A percentile compares a stretch with the other conserved stretches of the same genome.
Conservation (phyloP, 1,140 invertebrate species). For the Drosophila sp. region DNA sequence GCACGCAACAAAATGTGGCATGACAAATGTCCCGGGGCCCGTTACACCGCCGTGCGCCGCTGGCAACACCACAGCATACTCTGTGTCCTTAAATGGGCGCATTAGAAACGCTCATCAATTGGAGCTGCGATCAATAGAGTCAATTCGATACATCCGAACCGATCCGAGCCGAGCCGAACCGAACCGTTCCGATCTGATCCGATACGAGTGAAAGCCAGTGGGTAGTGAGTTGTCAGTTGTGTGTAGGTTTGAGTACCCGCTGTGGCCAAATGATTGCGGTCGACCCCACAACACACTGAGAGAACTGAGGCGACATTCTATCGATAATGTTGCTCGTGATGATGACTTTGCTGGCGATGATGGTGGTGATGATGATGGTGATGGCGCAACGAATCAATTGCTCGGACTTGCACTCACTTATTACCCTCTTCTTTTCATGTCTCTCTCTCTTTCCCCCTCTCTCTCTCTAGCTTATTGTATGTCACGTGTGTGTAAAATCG, state of each 20-base stretch:
- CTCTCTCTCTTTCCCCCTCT: neutral
- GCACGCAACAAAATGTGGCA: constrained; percentile 42
- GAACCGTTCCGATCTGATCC: constrained; percentile 5
- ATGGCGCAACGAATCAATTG: constrained; percentile 79
- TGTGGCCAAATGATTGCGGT: constrained; percentile 80
- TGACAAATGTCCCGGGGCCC: constrained; percentile 38
- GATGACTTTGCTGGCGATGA: constrained; percentile 50
- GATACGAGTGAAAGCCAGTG: constrained; percentile 2
- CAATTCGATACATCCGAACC: constrained; percentile 7
- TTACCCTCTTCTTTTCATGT: neutral
- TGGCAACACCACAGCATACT: neutral
- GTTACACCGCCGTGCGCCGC: neutral
- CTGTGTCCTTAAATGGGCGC: constrained; percentile 19
- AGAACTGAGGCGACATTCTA: constrained; percentile 4
- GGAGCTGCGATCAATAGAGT: constrained; percentile 37
- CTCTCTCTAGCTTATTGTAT: neutral
- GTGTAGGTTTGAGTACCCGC: constrained; percentile 51
- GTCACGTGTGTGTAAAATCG: constrained; percentile 36
- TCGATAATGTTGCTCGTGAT: constrained; percentile 3
- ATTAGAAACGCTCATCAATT: constrained; percentile 63
- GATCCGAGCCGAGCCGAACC: constrained; percentile 1
- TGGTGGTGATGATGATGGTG: constrained; percentile 23
- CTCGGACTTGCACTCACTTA: constrained; percentile 4
- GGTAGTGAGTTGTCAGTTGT: neutral
- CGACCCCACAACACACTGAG: constrained; percentile 53